Base-by-base conservation (phyloP, 2,888 invertebrate genomes). In the Caenorhabditis imperialis region DNA sequence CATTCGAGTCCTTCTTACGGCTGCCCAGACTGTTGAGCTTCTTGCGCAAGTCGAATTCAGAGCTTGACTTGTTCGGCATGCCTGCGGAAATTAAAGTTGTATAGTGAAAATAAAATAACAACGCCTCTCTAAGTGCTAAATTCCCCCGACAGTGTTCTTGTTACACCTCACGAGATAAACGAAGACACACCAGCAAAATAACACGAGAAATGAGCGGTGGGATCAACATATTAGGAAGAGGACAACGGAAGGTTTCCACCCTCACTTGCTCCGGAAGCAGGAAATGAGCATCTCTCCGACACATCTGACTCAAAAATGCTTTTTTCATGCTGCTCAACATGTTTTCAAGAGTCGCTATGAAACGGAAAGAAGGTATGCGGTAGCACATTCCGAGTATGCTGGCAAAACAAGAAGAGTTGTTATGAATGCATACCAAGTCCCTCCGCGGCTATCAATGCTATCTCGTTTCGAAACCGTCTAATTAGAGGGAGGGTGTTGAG, bases 31-130 rank as follows among this genome's bases (percentile, higher is more conserved):
- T 53, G 18, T 67, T 77, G 35, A 78, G 35, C 22, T 63, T 61
- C 20, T 69, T 60, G 20, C 77, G 72, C 10, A 81, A 45, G 35
- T 81, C 78, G 20, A 77, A 74, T 20, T 81, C 81, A 18, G 69
- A 69, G 22, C 42, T 42, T 7, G 76, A 76, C 44, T 81, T 78
- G 37, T 35, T 45, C 22, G 80, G 51, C 78, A 78, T 77, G 6
- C 58, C 77, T 72, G 44, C 44, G 37, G 42, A 4, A 20, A 22
- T 10, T 22, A 38, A 7, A 50, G n/a, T n/a, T n/a, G n/a, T n/a
- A n/a, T n/a, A n/a, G n/a, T n/a, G n/a, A n/a, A n/a, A n/a, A n/a
- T n/a, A 47, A 37, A 5, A 27, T 44, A 22, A 42, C 1, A 22
- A 33, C 8, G 25, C 10, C 10, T 30, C 10, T 30, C 10, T 30